Conservation (phyloP, 2,113 vertebrate species). For the Scomber colias region DNA sequence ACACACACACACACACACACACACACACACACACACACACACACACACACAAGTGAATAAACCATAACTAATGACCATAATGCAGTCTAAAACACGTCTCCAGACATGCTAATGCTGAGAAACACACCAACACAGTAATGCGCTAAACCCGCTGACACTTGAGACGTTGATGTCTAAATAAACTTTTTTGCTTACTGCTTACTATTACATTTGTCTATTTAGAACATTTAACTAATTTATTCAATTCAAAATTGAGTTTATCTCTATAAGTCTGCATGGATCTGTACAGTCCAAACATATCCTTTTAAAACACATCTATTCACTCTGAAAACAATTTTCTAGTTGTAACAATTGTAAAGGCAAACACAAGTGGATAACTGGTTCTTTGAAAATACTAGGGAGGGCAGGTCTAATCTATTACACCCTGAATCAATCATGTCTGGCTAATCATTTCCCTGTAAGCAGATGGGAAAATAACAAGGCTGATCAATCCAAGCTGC, state of each 20-base stretch:
- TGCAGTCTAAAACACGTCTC: constrained; percentile 74
- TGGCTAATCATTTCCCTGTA: constrained; percentile 77
- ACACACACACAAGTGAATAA: constrained; percentile 50
- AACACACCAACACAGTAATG: constrained; percentile 40
- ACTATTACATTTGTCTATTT: background rate
- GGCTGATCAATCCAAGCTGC: constrained; percentile 75
- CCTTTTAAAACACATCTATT: background rate
- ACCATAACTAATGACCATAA: constrained; percentile 81
- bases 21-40: constrained; percentile 40
- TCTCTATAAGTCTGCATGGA: background rate
- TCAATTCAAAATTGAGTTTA: background rate
- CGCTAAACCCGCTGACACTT: constrained; percentile 59
- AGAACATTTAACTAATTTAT: background rate
- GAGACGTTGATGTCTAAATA: constrained; percentile 54
- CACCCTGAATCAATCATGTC: constrained; percentile 71
- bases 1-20: constrained; percentile 38
- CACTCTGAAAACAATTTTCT: background rate
- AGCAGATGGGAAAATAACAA: constrained; percentile 77
- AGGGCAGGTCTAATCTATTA: constrained; percentile 48
- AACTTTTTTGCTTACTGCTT: constrained; percentile 32
- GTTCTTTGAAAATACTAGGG: constrained; percentile 7
- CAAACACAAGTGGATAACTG: constrained; percentile 9
- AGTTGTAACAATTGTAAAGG: background rate
- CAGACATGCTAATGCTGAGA: constrained; percentile 57
- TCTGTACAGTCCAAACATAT: background rate